Evolutionary conservation across 2,888 invertebrate species (phyloP), one percentile per base, ranked within the genome.

Genomic region (Synergus japonicus): DNA sequence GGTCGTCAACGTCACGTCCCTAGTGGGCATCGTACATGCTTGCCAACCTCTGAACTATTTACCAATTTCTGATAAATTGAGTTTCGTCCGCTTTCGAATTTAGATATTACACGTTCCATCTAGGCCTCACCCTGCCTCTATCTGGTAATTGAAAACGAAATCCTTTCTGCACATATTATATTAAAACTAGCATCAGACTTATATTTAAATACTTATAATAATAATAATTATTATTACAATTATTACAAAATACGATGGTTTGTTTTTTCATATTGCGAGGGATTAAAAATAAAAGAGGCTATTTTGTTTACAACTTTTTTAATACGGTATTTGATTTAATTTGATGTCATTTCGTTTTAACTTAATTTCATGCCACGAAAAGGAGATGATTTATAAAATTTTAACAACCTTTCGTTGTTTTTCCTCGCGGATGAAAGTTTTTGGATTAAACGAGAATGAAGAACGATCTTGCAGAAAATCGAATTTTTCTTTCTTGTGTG

Each of bases 51-150:
- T 83, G 83, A 86, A 83, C 87, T 87, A 84, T 86, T 87, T 87
- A 86, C 86, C 87, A 87, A 86, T 86, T 87, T 87, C 86, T 86
- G 85, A 86, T 86, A 87, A 87, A 87, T 86, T 83, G 87, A 86
- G 84, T 86, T 83, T 83, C 82, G 13, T 22, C 18, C 41, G 41
- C 54, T 22, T 29, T 22, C 5, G 10, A 1, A 29, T 5, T 22
- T 63, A 10, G 12, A 5, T 12, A 29, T 63, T 63, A 13, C 63
- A 13, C 63, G 13, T 29, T 63, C 29, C 12, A 63, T 2, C 18
- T 12, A 60, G 60, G 60, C 18, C 22, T 60, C 15, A 41, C 18
- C 10, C 37, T n/a, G 43, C 0, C 9, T 43, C 9, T 41, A n/a
- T 9, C 12, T 66, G 18, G 15, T 43, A 43, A 43, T 66, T 43